A percentile compares a stretch with the other conserved stretches of the same genome.
phyloP scores from a whole-genome alignment of 2,888 invertebrate genomes.

The Strigamia maritima region DNA sequence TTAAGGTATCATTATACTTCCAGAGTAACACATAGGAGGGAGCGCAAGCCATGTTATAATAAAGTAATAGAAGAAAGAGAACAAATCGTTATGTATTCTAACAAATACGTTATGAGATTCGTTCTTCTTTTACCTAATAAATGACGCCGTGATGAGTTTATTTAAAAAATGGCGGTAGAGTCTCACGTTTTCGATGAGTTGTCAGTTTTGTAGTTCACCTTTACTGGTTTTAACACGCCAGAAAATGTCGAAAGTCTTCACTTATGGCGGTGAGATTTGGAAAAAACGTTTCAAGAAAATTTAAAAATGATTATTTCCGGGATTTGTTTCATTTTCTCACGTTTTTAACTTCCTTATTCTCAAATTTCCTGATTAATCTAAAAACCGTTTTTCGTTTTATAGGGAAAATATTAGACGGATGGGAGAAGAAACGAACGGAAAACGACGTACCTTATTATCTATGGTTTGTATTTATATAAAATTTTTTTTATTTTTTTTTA shows the following conservation, averaged over 20 bases:
- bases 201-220: conserved; percentile 30
- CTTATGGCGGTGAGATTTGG: not conserved
- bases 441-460: conserved; percentile 40
- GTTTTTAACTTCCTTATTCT: not conserved
- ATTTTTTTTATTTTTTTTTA: not conserved
- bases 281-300: not conserved
- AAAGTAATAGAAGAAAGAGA: not conserved
- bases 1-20: not conserved
- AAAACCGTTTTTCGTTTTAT: not conserved
- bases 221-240: not conserved
- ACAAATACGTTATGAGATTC: not conserved
- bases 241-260: conserved; percentile 8
- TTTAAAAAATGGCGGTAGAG: conserved; percentile 30
- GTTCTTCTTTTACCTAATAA: not conserved
- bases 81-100: not conserved
- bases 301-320: not conserved
- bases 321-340: not conserved
- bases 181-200: conserved; percentile 21
- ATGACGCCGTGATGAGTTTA: not conserved
- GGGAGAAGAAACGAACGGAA: conserved; percentile 37
- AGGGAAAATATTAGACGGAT: conserved; percentile 39
- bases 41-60: not conserved
- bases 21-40: not conserved
- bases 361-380: not conserved
- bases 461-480: conserved; percentile 8